phyloP scores from a whole-genome alignment of 1,140 invertebrate species.

The Myzus persicae region DNA sequence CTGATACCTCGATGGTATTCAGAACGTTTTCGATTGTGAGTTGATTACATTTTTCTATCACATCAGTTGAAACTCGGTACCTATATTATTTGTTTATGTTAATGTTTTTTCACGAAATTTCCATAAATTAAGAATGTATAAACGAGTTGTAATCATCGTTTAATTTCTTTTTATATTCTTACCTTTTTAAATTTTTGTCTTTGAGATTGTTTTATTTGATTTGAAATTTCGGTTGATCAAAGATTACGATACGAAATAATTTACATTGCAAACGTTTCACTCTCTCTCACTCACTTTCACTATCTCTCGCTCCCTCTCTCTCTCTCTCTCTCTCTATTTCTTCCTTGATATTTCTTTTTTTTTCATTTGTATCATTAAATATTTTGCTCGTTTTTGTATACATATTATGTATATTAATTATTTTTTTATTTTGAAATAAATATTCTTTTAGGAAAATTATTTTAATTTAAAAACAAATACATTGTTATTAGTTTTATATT shows the following conservation, averaged over 20 bases:
- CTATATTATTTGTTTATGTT: not conserved
- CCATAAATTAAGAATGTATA: not conserved
- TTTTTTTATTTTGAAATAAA: not conserved
- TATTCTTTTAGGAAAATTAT: not conserved
- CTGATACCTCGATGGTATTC: too few relatives aligned
- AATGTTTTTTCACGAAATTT: constrained; percentile 8
- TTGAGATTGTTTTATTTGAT: not conserved
- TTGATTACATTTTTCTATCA: not conserved
- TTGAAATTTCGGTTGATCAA: not conserved
- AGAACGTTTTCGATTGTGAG: not conserved
- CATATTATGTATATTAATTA: not conserved
- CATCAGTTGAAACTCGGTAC: not conserved
- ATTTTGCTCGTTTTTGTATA: not conserved
- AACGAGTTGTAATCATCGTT: not conserved
- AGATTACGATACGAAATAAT: not conserved
- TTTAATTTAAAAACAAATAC: not conserved
- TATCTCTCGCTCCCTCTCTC: not conserved
- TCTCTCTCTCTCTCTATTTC: not conserved
- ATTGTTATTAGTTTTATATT: not conserved
- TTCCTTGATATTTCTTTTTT: not conserved
- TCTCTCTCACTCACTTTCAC: not conserved
- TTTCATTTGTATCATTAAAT: not conserved
- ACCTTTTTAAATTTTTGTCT: not conserved
- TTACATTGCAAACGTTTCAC: not conserved
- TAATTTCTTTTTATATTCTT: not conserved